A percentile compares a stretch with the other conserved stretches of the same genome.
Evolutionary conservation across 2,113 vertebrate species (phyloP).

Genomic region (Phalacrocorax carbo): DNA sequence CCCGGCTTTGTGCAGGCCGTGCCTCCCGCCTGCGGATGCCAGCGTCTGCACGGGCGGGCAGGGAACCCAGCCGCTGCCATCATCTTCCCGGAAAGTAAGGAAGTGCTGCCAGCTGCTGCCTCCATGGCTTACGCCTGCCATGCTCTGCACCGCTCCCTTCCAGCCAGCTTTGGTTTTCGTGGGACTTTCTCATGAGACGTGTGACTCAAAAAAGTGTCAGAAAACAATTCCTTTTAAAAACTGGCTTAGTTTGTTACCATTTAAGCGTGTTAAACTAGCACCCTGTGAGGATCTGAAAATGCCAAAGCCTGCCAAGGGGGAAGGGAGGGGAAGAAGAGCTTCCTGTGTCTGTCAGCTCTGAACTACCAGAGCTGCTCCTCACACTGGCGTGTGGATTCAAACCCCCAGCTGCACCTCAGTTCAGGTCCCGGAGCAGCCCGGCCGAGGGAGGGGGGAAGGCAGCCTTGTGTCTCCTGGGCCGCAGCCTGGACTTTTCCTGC

Average conservation of each 20-base stretch:
- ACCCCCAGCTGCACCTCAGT: background rate
- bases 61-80: accelerated
- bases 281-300: background rate
- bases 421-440: background rate
- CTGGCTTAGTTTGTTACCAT: background rate
- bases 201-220: background rate
- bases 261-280: background rate
- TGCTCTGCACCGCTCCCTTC: background rate
- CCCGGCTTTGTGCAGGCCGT: background rate
- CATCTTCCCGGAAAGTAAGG: accelerated
- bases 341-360: background rate
- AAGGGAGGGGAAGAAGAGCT: background rate
- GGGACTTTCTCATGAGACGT: background rate
- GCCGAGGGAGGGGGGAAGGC: background rate
- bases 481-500: background rate
- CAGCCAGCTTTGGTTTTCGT: background rate
- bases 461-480: too few species aligned
- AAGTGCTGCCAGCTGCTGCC: background rate
- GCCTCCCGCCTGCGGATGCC: background rate
- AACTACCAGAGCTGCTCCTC: background rate
- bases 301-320: accelerated
- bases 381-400: accelerated
- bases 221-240: accelerated
- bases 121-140: background rate
- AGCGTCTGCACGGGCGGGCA: accelerated